Evolutionary conservation across 1,140 invertebrate genomes (phyloP), one percentile per base, ranked within the genome.

Genomic region (Drosophila truncata): DNA sequence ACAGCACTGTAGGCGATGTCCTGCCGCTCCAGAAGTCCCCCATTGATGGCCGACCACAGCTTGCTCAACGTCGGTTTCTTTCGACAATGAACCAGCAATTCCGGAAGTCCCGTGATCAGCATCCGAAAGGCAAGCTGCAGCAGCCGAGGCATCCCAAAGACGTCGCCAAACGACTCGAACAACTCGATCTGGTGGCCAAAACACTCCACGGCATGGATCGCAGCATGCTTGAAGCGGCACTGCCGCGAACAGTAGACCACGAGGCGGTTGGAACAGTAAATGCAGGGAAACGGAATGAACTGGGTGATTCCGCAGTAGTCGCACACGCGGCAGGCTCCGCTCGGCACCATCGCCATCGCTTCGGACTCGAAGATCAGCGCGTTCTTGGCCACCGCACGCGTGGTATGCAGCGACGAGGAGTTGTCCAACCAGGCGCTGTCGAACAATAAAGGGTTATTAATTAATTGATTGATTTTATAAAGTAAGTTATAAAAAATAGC

Each of bases 201-300:
- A 42, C 83, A 87, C 61, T 87, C 83, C 39, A 87, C 52, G 23
- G 79, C 63, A 49, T 87, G 83, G 41, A 85, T 87, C 6, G 83
- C 58, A n/a, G 83, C 82, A 33, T 87, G 83, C 54, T 81, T 78
- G 50, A 78, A 63, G 50, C 83, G 83, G 52, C 83, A 87, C 62
- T 82, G 69, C 7, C 83, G 82, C 27, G 83, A 87, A 14, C 83
- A 87, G 42, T 87, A 87, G 47, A 87, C 79, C 64, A 84, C 82
- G 41, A 78, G 63, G 29, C 83, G 83, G 70, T 87, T 87, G 60
- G 83, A 84, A 49, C 83, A 87, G 79, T 81, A 84, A 80, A 85
- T 82, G 79, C 83, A 87, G 66, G 83, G 83, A 59, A 87, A 87
- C 14, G 78, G 75, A 47, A 87, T 75, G 13, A 87, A 87, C 54